A percentile compares a stretch with the other conserved stretches of the same genome.
Evolutionary conservation across 2,888 invertebrate species (phyloP).

Genomic region (Acrobasis suavella): DNA sequence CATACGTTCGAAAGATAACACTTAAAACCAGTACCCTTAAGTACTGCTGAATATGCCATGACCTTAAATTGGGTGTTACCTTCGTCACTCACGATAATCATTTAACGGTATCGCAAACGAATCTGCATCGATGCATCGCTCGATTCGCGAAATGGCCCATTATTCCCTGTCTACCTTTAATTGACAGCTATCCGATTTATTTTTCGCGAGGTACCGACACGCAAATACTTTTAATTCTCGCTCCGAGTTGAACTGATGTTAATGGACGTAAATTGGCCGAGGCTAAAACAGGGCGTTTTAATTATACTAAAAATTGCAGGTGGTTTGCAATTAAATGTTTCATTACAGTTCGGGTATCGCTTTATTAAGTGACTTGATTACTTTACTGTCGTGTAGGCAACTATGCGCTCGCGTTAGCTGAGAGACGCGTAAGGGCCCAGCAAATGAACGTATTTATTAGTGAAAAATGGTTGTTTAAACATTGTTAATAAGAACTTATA

Average conservation of each 20-base stretch:
- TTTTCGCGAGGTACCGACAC: slow-evolving; percentile 50
- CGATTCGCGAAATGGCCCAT: slow-evolving; percentile 49
- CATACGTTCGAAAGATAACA: too few species aligned
- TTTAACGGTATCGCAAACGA: slow-evolving; percentile 64
- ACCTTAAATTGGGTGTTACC: slow-evolving; percentile 66
- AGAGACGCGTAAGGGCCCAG: too few species aligned
- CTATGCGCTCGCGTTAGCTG: too few species aligned
- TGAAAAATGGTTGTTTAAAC: too few species aligned
- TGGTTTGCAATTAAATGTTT: not conserved
- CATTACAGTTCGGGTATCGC: not conserved
- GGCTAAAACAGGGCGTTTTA: slow-evolving; percentile 7
- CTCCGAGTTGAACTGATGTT: slow-evolving; percentile 16
- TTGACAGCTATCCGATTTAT: slow-evolving; percentile 67
- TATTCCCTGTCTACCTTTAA: slow-evolving; percentile 53
- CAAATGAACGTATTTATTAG: too few species aligned
- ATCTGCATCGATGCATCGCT: slow-evolving; percentile 48
- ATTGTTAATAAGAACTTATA: too few species aligned
- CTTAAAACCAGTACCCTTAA: too few species aligned
- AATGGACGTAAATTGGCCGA: slow-evolving; percentile 19
- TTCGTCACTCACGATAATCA: slow-evolving; percentile 70
- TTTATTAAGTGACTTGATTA: not conserved
- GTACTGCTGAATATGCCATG: not conserved
- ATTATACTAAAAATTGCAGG: not conserved
- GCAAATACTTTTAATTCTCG: slow-evolving; percentile 44
- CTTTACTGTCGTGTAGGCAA: too few species aligned